phyloP scores from a whole-genome alignment of 1,140 invertebrate species.

The Pantala flavescens region DNA sequence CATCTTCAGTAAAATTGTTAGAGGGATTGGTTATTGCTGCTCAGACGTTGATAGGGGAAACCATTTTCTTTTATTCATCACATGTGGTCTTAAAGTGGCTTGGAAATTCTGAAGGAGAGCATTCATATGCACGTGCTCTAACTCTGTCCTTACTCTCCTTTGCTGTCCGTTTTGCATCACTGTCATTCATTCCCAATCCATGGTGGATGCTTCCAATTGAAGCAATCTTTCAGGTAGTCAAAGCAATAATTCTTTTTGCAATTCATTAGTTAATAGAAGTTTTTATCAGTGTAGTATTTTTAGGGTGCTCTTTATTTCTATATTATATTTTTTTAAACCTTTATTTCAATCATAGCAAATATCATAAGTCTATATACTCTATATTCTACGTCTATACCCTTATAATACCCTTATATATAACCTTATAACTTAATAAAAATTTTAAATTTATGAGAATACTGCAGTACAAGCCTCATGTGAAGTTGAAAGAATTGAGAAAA shows the following conservation, averaged over 20 bases:
- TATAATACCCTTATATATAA: no score
- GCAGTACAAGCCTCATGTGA: no score
- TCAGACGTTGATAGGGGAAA: slow-evolving; percentile 60
- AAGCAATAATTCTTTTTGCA: background rate
- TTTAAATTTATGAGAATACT: no score
- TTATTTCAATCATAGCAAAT: no score
- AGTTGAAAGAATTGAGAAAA: no score
- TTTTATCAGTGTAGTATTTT: no score
- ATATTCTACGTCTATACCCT: no score
- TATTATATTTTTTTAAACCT: no score
- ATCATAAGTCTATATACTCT: no score
- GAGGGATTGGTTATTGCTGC: slow-evolving; percentile 63
- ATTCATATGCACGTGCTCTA: slow-evolving; percentile 50
- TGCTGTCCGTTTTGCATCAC: slow-evolving; percentile 50
- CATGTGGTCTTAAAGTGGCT: slow-evolving; percentile 33
- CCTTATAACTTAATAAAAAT: no score
- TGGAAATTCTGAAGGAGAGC: background rate
- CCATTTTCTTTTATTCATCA: slow-evolving; percentile 60
- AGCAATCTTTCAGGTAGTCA: slow-evolving; percentile 49
- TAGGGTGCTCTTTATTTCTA: no score
- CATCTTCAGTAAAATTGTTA: slow-evolving; percentile 58
- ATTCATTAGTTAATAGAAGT: background rate
- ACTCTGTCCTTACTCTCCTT: slow-evolving; percentile 61
- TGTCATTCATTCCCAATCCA: slow-evolving; percentile 56
- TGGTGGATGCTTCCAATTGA: slow-evolving; percentile 64